Evolutionary conservation across 1,140 invertebrate genomes (phyloP).

Genomic region (Leptinotarsa lineolata): DNA sequence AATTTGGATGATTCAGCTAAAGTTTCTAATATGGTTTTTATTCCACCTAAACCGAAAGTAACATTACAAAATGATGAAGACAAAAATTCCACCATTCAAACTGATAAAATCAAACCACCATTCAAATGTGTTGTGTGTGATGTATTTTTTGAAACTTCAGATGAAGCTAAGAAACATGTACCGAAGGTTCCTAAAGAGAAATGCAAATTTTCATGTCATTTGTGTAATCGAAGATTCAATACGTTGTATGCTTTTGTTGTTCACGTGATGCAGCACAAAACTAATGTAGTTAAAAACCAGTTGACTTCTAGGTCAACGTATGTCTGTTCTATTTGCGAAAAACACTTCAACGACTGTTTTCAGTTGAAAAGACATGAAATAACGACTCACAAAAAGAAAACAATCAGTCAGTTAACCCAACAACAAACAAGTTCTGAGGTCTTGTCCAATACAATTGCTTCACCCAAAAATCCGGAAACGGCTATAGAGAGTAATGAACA

Average conservation of each 20-base stretch:
- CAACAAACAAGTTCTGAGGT: constrained; percentile 11
- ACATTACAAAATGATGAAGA: constrained; percentile 9
- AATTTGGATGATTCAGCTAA: not conserved
- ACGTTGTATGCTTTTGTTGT: constrained; percentile 36
- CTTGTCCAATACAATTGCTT: not conserved
- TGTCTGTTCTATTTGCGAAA: constrained; percentile 24
- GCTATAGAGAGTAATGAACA: not conserved
- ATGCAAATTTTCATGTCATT: constrained; percentile 36
- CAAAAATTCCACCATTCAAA: not conserved
- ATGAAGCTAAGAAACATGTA: constrained; percentile 18
- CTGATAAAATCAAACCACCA: constrained; percentile 16
- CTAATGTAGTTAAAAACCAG: not conserved
- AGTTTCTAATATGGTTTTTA: not conserved
- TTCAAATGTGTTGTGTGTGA: constrained; percentile 30
- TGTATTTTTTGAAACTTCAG: constrained; percentile 22
- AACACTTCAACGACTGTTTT: constrained; percentile 31
- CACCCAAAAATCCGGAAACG: not conserved
- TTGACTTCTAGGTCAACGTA: constrained; percentile 22
- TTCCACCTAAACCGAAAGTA: not conserved
- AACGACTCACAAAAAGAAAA: constrained; percentile 14
- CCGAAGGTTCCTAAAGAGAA: not conserved
- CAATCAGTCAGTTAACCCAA: not conserved
- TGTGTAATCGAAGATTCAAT: constrained; percentile 32
- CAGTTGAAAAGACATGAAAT: constrained; percentile 32
- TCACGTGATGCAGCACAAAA: constrained; percentile 35